Evolutionary conservation across 1,140 invertebrate genomes (phyloP).

Genomic region (Protaetia brevitarsis): DNA sequence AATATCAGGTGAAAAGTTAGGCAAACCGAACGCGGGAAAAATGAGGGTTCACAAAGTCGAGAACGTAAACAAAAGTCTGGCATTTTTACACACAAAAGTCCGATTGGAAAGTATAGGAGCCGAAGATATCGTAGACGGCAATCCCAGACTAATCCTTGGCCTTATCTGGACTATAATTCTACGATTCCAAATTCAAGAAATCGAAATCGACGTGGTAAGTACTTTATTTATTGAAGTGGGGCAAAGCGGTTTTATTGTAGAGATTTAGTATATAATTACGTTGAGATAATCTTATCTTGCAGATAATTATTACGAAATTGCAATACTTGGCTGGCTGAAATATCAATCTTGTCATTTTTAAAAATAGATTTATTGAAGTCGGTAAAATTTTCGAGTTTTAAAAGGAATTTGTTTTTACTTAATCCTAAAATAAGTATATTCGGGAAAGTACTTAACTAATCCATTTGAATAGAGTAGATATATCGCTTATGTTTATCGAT

Average conservation of each 20-base stretch:
- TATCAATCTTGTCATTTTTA: too few species aligned
- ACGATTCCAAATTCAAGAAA: conserved; percentile 97
- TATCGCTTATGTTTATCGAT: too few species aligned
- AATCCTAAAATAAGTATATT: not conserved
- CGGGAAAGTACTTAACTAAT: not conserved
- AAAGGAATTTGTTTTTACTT: not conserved
- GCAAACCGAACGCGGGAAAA: conserved; percentile 92
- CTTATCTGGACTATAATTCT: conserved; percentile 99
- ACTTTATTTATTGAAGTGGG: not conserved
- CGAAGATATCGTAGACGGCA: conserved; percentile 98
- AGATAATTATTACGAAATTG: too few species aligned
- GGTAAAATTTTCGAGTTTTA: not conserved
- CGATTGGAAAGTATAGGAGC: conserved; percentile 97
- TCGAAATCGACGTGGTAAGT: conserved; percentile 94
- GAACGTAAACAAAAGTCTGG: conserved; percentile 97
- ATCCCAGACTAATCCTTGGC: conserved; percentile 92
- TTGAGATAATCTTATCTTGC: too few species aligned
- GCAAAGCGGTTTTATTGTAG: not conserved
- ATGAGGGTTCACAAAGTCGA: conserved; percentile 99
- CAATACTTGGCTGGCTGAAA: too few species aligned
- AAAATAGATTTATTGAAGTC: too few species aligned
- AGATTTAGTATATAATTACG: too few species aligned
- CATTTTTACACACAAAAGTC: conserved; percentile 97
- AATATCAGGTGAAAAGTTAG: conserved; percentile 96
- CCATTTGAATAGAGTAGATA: too few species aligned